Conservation (phyloP, 2,113 vertebrate genomes). For the human (Homo sapiens) region GRCh38 chr2:106053001-106053500, state of each 20-base stretch:
- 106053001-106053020: not conserved
- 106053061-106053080: not conserved
- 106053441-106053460: not conserved
- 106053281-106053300: slow-evolving; percentile 46
- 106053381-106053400: not conserved
- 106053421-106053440: not conserved
- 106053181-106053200: not conserved
- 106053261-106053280: slow-evolving; percentile 12
- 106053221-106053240: not conserved
- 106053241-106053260: not conserved
- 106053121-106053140: not conserved
- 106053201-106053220: not conserved
- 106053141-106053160: not conserved
- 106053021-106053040: not conserved
- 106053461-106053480: not conserved
- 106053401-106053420: not conserved
- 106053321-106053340: slow-evolving; percentile 26
- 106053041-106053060: not conserved
- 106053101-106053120: not conserved
- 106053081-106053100: not conserved
- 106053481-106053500: not conserved
- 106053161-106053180: not conserved
- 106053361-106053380: not conserved
- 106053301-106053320: slow-evolving; percentile 27
- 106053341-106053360: not conserved